Percentiles rank a stretch among this genome's conserved stretches.
These are phyloP conservation scores for Pseudomugil tenellus DNA, from an alignment of 2,797 vertebrate species.

Conservation along the genomic window DNA sequence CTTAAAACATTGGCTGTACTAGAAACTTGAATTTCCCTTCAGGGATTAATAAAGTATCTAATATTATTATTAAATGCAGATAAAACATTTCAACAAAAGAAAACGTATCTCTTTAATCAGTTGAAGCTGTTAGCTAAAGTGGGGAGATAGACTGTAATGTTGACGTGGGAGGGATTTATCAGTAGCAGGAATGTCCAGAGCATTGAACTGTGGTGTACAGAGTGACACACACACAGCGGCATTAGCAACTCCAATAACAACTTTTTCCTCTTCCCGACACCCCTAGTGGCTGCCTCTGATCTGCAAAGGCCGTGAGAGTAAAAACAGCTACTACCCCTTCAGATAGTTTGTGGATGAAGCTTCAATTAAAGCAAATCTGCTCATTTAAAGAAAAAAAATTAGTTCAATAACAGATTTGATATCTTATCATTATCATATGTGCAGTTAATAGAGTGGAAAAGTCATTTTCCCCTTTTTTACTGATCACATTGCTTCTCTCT, in stretches of 20 bases:
- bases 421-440: constrained; percentile 28
- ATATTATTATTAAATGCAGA: too few relatives aligned
- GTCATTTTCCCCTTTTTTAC: constrained; percentile 29
- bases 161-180: background rate
- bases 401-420: constrained; percentile 31
- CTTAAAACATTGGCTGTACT: too few relatives aligned
- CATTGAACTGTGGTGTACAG: too few relatives aligned
- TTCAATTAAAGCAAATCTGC: constrained; percentile 30
- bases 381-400: constrained; percentile 21
- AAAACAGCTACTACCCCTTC: too few relatives aligned
- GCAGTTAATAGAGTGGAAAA: constrained; percentile 34
- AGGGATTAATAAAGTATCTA: too few relatives aligned
- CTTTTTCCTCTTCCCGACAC: background rate
- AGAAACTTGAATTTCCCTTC: too few relatives aligned
- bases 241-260: constrained; percentile 11
- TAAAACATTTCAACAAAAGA: background rate
- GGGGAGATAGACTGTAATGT: background rate
- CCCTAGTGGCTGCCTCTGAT: constrained; percentile 17
- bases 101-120: background rate
- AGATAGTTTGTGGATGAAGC: constrained; percentile 43
- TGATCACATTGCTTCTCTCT: too few relatives aligned
- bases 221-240: background rate
- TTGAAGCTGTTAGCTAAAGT: background rate
- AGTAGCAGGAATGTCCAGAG: too few relatives aligned
- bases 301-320: too few relatives aligned